Base-by-base conservation (phyloP, 2,113 vertebrate species). In the Tychaedon coryphoeus region DNA sequence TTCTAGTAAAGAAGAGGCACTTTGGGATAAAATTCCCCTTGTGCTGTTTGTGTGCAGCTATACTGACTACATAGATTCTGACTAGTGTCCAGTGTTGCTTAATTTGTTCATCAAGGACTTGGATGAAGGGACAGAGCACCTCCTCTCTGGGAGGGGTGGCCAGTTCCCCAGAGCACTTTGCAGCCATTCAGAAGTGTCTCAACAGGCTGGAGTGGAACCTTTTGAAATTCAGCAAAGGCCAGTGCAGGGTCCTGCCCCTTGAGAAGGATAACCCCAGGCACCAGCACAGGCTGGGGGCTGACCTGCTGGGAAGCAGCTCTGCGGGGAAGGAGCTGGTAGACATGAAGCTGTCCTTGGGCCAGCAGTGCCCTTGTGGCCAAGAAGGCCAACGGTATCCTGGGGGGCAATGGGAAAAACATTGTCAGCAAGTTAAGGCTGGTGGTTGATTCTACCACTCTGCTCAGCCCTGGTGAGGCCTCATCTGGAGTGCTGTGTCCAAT, bases 131-230 rank as follows among this genome's bases (percentile, higher is more conserved):
- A 47, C 40, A 74, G 62, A 90, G 40, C 26, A 12, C 11, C 38
- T 67, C n/a, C 54, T 47, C 1, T 0, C 45, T 34, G 14, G 38
- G 19, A 60, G 28, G 16, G 2, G 3, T 40, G n/a, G 13, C 38
- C n/a, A 47, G 20, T 67, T 47, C 6, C 17, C 38, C 40, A 31
- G n/a, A 47, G 29, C 1, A 0, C 3, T 75, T 38, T 53, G 28
- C 53, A 40, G 53, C 29, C 6, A 0, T 45, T 47, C n/a, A 47
- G 22, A 61, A 75, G 25, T 19, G 24, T 31, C 54, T 69, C 40
- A 38, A 34, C 5, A 19, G n/a, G 16, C 47, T 40, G n/a, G 19
- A 61, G 38, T 15, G 47, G 17, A 34, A 73, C 4, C 0, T 45
- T 34, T 25, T 47, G 24, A 47, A 61, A 34, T 69, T 69, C 47